These are phyloP conservation scores for Tortricodes alternella DNA, from an alignment of 2,888 invertebrate species.

Conservation along the genomic window DNA sequence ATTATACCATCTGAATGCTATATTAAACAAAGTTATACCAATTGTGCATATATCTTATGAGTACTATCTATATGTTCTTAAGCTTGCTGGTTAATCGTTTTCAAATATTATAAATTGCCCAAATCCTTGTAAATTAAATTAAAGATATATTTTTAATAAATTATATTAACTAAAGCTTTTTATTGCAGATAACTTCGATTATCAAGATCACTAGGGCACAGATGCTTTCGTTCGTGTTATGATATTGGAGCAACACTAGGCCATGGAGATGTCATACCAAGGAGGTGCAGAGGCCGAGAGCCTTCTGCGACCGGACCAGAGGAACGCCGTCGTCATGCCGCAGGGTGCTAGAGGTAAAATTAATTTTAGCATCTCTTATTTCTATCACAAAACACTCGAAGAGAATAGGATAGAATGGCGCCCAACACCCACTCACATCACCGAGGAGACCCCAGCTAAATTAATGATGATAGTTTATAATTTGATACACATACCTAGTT, in stretches of 20 bases:
- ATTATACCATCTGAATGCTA: too few relatives aligned
- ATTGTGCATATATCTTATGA: too few relatives aligned
- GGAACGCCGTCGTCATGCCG: conserved; percentile 64
- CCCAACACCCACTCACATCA: too few relatives aligned
- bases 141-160: neutral
- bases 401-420: too few relatives aligned
- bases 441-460: too few relatives aligned
- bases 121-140: too few relatives aligned
- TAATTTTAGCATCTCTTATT: neutral
- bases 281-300: conserved; percentile 75
- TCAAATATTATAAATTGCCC: too few relatives aligned
- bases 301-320: conserved; percentile 68
- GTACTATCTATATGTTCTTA: too few relatives aligned
- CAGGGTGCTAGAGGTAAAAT: conserved; percentile 58
- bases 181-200: conserved; percentile 24
- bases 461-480: too few relatives aligned
- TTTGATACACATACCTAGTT: too few relatives aligned
- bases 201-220: conserved; percentile 44
- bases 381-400: neutral
- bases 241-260: conserved; percentile 58
- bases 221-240: conserved; percentile 65
- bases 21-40: too few relatives aligned
- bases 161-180: neutral
- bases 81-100: too few relatives aligned
- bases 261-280: conserved; percentile 75